Evolutionary conservation across 2,113 vertebrate species (phyloP), one percentile per base, ranked within the genome.

Genomic region (Thinocorus orbignyianus): DNA sequence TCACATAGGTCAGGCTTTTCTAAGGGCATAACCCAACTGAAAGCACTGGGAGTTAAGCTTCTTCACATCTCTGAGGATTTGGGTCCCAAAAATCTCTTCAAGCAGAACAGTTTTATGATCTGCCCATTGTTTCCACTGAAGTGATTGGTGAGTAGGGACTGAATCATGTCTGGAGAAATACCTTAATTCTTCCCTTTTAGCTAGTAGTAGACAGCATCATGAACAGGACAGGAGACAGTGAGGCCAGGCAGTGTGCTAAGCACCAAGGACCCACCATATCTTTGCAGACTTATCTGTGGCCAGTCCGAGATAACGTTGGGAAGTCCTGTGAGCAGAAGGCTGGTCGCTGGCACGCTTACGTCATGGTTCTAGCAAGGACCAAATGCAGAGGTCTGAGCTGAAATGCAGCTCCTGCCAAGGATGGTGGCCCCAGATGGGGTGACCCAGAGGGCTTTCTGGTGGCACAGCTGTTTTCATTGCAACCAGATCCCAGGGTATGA

Each of bases 261-360:
- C 1, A 1, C 46, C 19, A 28, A 42, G 30, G 57, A 71, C 41
- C 19, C 14, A 5, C 14, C 26, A 7, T 17, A 28, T 24, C 28
- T 55, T 23, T 18, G 24, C 13, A 17, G 10, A 25, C 6, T 7
- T 10, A 6, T 13, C n/a, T 54, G 25, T 24, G 24, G 6, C 4
- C 24, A 18, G 14, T 17, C 19, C 0, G 0, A 26, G 18, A 8
- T 11, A 17, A 60, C 10, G 19, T 2, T 72, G 35, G 10, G 6
- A 86, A 33, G 18, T 15, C 11, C 22, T 1, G 0, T 57, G 35
- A 54, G 46, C 22, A 51, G 70, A 35, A 51, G n/a, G 10, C 41
- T 72, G 70, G 44, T 33, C 30, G 35, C 20, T 2, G 3, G 8
- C 54, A 49, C 25, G 15, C 7, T 25, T 64, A 10, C 9, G 10